phyloP scores from a whole-genome alignment of 2,888 invertebrate genomes.

The Drosophila pseudotakahashii region DNA sequence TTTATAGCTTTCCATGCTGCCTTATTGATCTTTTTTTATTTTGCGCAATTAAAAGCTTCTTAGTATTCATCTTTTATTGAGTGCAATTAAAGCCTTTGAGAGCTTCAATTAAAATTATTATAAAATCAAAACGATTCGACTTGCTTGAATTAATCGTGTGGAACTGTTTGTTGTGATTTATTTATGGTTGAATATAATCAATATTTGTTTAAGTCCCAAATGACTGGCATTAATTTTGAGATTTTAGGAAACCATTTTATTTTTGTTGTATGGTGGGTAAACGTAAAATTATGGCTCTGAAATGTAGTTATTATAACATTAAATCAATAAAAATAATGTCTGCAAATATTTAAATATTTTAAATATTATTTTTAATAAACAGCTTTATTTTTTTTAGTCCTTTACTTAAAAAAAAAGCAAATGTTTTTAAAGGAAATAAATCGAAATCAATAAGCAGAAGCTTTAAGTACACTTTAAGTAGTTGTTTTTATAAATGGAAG shows the following conservation, averaged over 20 bases:
- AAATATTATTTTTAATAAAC: too few species aligned
- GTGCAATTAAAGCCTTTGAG: slow-evolving; percentile 1
- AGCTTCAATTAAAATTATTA: neutral
- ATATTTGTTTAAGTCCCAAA: neutral
- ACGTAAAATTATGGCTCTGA: too few species aligned
- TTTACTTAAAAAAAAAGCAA: too few species aligned
- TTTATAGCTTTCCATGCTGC: neutral
- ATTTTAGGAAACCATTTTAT: neutral
- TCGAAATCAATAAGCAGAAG: neutral
- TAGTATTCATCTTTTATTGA: neutral
- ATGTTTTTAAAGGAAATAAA: too few species aligned
- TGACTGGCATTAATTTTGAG: neutral
- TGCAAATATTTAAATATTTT: too few species aligned
- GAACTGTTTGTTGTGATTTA: neutral
- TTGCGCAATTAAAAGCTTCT: neutral
- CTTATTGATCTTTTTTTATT: neutral
- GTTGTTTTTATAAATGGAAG: neutral
- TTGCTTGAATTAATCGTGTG: neutral
- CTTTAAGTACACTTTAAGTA: neutral
- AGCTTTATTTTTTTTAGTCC: too few species aligned
- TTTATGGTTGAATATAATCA: neutral
- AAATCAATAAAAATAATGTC: too few species aligned
- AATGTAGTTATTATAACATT: too few species aligned
- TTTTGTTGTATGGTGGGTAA: too few species aligned
- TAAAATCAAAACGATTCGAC: neutral